phyloP scores from a whole-genome alignment of 2,888 invertebrate species.

The Ochropacha duplaris region DNA sequence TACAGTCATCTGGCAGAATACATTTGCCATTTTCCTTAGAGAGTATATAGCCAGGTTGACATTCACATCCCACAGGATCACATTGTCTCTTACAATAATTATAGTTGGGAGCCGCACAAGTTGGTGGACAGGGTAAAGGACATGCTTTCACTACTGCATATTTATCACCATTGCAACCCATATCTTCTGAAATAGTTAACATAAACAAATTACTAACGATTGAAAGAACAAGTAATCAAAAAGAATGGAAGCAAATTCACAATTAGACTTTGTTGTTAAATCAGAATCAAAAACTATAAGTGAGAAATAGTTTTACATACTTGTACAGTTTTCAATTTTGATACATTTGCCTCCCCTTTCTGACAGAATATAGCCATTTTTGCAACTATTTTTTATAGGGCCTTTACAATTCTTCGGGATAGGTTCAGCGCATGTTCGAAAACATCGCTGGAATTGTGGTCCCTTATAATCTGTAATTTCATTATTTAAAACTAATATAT shows the following conservation, averaged over 20 bases:
- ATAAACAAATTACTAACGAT: background rate
- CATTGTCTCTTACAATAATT: slow-evolving; percentile 29
- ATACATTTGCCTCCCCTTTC: slow-evolving; percentile 31
- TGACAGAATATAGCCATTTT: slow-evolving; percentile 28
- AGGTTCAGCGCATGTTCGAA: slow-evolving; percentile 34
- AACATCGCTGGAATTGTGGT: slow-evolving; percentile 17
- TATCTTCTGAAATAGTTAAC: slow-evolving; percentile 13
- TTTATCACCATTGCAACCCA: slow-evolving; percentile 40
- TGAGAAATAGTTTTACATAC: slow-evolving; percentile 14
- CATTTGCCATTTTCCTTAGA: slow-evolving; percentile 33
- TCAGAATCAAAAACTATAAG: no score
- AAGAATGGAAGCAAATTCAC: no score
- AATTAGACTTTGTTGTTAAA: no score
- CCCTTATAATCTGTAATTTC: slow-evolving; percentile 11
- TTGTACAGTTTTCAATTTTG: slow-evolving; percentile 31
- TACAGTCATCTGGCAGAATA: slow-evolving; percentile 39
- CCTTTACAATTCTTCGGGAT: slow-evolving; percentile 28
- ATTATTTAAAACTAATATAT: no score
- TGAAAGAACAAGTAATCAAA: background rate
- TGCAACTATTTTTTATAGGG: slow-evolving; percentile 22
- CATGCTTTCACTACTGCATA: slow-evolving; percentile 35
- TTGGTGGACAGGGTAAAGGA: slow-evolving; percentile 44
- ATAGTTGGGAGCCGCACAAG: slow-evolving; percentile 37
- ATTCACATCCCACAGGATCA: slow-evolving; percentile 41
- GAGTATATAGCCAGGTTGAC: slow-evolving; percentile 38